Base-by-base conservation (phyloP, 2,797 vertebrate genomes). In the Austrolebias charrua region DNA sequence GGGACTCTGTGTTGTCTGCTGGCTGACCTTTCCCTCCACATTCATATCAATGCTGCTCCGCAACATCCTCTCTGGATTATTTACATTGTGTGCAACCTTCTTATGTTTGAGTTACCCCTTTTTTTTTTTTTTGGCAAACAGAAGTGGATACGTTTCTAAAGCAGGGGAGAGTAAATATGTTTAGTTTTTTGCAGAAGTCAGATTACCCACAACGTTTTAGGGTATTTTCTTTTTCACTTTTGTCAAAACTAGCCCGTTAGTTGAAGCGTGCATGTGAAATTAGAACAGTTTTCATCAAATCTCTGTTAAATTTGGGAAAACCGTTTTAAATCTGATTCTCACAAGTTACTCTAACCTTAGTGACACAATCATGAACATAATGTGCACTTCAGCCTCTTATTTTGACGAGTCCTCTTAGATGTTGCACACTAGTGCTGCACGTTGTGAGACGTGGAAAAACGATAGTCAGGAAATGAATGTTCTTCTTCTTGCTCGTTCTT, bases 351-450 rank as follows among this genome's bases (percentile, higher is more conserved):
- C 63, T 76, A 78, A 73, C 72, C 70, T 86, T 59, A 66, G 79
- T 73, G 68, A 76, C 81, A 89, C 78, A 67, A 56, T 51, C 60
- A 72, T 54, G 46, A 58, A 80, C 84, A 71, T 68, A 66, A 70
- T 66, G 50, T 82, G 76, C 85, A 75, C 67, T 83, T 60, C 81
- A 85, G 80, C 84, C 77, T 83, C 78, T 84, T 86, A 86, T 85
- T 90, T 87, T 90, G 90, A 92, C 89, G 82, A 91, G 84, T 75
- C 72, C 82, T 78, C 81, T 91, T 90, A 86, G 80, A 73, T 86
- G 63, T 85, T 78, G 74, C 78, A 79, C 80, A 74, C 70, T 86
- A 78, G 78, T 79, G 77, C 71, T 78, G 65, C 69, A 63, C 67
- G 56, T 75, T 47, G 42, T 75, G 82, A 55, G 80, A 78, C 79